These are phyloP conservation scores for Astropecten irregularis DNA, from an alignment of 53 echinoderm and acorn worm species.

Conservation along the genomic window DNA sequence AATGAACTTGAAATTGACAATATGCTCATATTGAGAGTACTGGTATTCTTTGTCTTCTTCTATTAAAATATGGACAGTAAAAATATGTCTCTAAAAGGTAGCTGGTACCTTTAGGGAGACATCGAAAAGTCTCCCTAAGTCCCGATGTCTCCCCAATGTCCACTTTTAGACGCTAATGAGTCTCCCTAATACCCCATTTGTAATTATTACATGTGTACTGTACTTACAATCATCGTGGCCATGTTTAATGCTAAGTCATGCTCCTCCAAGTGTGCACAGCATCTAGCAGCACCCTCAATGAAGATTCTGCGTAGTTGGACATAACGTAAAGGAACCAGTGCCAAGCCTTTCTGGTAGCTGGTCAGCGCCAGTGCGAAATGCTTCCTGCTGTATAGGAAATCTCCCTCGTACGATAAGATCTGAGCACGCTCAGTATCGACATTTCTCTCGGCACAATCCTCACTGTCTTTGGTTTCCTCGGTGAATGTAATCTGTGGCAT, in stretches of 20 bases:
- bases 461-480: not conserved
- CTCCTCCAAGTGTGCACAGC: constrained; percentile 3
- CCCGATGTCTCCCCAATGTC: no score
- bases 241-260: not conserved
- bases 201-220: no score
- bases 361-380: not conserved
- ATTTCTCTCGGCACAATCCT: not conserved
- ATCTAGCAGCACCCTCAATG: constrained; percentile 44
- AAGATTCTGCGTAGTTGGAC: constrained; percentile 14
- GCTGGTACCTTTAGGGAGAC: no score
- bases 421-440: constrained; percentile 13
- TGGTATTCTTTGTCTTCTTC: no score
- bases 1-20: no score
- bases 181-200: no score
- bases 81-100: not conserved
- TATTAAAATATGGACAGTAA: no score
- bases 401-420: constrained; percentile 15
- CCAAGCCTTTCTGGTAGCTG: constrained; percentile 2
- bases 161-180: no score
- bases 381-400: constrained; percentile 20
- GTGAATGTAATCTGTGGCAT: not conserved
- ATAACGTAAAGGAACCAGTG: not conserved
- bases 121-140: no score
- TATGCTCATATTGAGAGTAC: no score
- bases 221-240: constrained; percentile 35